A percentile compares a stretch with the other conserved stretches of the same genome.
Evolutionary conservation across 2,797 vertebrate species (phyloP).

Genomic region (Rhabdophis nuchalis): DNA sequence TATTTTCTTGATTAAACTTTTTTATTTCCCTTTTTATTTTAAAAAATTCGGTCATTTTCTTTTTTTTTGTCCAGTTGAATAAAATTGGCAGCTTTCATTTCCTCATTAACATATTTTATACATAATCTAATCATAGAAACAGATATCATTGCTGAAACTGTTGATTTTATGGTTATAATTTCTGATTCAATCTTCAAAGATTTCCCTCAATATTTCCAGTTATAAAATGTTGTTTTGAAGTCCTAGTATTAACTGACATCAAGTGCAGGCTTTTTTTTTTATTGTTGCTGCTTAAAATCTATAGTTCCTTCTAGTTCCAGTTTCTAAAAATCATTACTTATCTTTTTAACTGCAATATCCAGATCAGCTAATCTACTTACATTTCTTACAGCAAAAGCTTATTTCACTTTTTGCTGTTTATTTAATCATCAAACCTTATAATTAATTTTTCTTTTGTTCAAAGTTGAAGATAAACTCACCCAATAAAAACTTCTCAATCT

Average conservation of each 20-base stretch:
- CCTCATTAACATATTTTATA: not conserved
- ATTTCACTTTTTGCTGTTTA: not conserved
- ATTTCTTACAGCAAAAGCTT: not conserved
- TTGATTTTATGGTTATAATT: not conserved
- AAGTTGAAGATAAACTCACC: not conserved
- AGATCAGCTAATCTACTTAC: not conserved
- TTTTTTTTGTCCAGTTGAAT: not conserved
- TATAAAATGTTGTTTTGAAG: not conserved
- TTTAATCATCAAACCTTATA: not conserved
- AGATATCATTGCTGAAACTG: not conserved
- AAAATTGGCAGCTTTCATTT: not conserved
- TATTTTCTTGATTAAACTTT: not conserved
- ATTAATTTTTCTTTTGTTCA: not conserved
- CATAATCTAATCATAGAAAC: not conserved
- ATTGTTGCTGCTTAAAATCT: not conserved
- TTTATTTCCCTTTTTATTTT: not conserved
- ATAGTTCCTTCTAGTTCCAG: not conserved
- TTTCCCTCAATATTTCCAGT: not conserved
- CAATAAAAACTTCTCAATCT: not conserved
- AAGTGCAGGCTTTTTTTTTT: not conserved
- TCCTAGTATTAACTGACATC: not conserved
- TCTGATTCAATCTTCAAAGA: not conserved
- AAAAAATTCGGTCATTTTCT: not conserved
- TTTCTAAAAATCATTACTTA: not conserved
- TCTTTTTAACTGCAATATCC: not conserved